Base-by-base conservation (phyloP, 2,113 vertebrate genomes). In the Leptosomus discolor region DNA sequence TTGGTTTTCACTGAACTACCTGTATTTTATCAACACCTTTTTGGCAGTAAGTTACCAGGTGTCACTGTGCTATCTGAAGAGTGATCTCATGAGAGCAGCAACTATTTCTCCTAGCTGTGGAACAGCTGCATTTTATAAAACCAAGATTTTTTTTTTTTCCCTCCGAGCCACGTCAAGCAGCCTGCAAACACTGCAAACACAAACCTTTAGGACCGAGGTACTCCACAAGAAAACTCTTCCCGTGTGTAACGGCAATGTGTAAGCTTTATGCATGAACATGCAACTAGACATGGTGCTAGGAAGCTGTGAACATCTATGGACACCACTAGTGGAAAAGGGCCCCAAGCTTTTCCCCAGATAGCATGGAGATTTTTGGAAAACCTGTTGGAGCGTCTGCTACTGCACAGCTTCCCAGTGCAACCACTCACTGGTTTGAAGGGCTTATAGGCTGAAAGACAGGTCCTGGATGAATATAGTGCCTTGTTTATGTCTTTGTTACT, bases 231-330 rank as follows among this genome's bases (percentile, higher is more conserved):
- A 71, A 75, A 1, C 19, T 74, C 23, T 85, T 78, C 43, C 43
- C 0, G 0, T 41, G 48, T n/a, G 11, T 41, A 39, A 29, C 3
- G 0, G 8, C 0, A 1, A 39, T 15, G 21, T 46, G 12, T 12
- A 39, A 34, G 7, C 39, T 70, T 92, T 67, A 43, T 24, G 37
- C 24, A 18, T 32, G 37, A 86, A 12, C 29, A 11, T 4, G 20
- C 27, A 67, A 37, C 27, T 54, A 48, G 26, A 58, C 6, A 2
- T 15, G 17, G 15, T 57, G 64, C 45, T 58, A 57, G 73, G 73
- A 70, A 84, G 54, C 32, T 8, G 12, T 10, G 36, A 77, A 48
- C 8, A 24, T n/a, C 43, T n/a, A 5, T 22, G 50, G 65, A 32
- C 37, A 71, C 37, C 20, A 10, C 13, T 7, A 43, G 13, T 0